Evolutionary conservation across 1,140 invertebrate genomes (phyloP).

Genomic region (Brachionus asplanchnoidis): DNA sequence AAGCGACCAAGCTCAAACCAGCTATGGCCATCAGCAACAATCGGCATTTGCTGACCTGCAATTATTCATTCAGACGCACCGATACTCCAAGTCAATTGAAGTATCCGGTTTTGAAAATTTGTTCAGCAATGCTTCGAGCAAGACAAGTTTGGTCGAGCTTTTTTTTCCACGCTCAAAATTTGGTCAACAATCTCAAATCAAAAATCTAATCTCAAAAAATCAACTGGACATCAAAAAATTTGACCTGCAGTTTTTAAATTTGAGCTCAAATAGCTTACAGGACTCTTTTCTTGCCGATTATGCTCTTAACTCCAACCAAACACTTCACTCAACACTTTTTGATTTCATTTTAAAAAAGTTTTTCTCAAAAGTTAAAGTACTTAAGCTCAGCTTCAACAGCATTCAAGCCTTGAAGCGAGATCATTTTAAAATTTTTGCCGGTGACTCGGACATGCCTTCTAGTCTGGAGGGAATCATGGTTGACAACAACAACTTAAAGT

Average conservation of each 20-base stretch:
- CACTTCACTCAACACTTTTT: neutral
- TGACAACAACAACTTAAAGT: neutral
- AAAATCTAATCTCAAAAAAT: neutral
- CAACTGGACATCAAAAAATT: neutral
- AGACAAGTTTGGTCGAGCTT: slow-evolving; percentile 6
- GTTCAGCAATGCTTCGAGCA: neutral
- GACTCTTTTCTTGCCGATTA: neutral
- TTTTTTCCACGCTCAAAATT: slow-evolving; percentile 12
- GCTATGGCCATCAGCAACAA: neutral
- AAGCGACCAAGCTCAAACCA: neutral
- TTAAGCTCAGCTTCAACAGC: neutral
- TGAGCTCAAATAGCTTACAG: neutral
- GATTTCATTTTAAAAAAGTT: neutral
- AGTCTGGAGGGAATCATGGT: neutral
- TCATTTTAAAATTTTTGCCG: slow-evolving; percentile 12
- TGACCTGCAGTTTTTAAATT: neutral
- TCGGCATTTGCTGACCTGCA: neutral
- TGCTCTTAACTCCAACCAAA: neutral
- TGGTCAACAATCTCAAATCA: neutral
- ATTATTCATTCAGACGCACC: neutral
- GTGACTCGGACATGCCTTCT: neutral
- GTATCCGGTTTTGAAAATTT: neutral
- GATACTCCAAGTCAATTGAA: slow-evolving; percentile 12
- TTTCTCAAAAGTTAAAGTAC: slow-evolving; percentile 1
- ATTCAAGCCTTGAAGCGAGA: neutral